Evolutionary conservation across 1,140 invertebrate genomes (phyloP).

Genomic region (Lethrus apterus): DNA sequence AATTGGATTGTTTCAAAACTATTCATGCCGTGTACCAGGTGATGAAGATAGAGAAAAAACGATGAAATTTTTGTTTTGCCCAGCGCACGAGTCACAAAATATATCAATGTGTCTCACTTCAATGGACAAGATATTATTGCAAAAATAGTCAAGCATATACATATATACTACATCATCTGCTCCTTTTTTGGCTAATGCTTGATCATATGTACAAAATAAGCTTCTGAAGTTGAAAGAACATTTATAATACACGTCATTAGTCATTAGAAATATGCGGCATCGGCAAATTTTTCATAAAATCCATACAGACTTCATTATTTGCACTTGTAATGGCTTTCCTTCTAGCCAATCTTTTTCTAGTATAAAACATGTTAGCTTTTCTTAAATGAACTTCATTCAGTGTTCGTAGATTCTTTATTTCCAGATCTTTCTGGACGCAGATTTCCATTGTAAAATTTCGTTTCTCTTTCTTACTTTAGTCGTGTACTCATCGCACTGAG

Average conservation of each 20-base stretch:
- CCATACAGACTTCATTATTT: constrained; percentile 12
- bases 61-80: no score
- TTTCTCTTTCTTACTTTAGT: constrained; percentile 6
- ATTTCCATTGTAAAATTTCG: constrained; percentile 8
- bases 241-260: constrained; percentile 26
- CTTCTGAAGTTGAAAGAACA: constrained; percentile 17
- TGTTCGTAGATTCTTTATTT: constrained; percentile 5
- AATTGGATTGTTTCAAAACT: constrained; percentile 11
- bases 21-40: constrained; percentile 12
- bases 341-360: constrained; percentile 7
- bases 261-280: constrained; percentile 18
- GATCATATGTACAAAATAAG: constrained; percentile 25
- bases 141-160: constrained; percentile 14
- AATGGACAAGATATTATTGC: not conserved
- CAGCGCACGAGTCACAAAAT: no score
- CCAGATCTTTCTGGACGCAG: constrained; percentile 2
- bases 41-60: no score
- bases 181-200: constrained; percentile 26
- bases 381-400: constrained; percentile 8
- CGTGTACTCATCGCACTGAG: constrained; percentile 1
- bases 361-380: constrained; percentile 10
- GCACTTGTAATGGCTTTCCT: not conserved
- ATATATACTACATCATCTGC: constrained; percentile 22
- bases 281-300: constrained; percentile 18
- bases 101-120: constrained; percentile 13